These are phyloP conservation scores for Corticium candelabrum DNA, from an alignment of 37 sponge, comb jelly and placozoan species.

Conservation along the genomic window DNA sequence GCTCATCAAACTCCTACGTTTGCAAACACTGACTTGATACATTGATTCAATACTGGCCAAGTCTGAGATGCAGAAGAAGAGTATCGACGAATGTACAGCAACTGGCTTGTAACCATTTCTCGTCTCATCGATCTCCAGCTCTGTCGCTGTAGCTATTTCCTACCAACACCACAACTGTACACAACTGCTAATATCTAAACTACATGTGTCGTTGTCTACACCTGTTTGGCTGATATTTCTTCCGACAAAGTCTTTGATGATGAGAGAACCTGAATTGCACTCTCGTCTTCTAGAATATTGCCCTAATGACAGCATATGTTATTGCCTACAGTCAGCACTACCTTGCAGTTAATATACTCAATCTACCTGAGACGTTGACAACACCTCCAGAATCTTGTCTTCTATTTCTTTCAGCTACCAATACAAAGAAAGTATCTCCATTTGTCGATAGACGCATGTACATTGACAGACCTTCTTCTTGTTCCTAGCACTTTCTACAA, in stretches of 20 bases:
- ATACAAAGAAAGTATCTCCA: background rate
- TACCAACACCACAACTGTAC: background rate
- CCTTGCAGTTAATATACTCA: too few relatives aligned
- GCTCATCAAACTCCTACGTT: too few relatives aligned
- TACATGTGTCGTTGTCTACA: background rate
- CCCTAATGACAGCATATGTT: slow-evolving; percentile 53
- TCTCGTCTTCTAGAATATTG: slow-evolving; percentile 94
- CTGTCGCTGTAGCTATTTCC: slow-evolving; percentile 82
- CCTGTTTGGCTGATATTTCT: slow-evolving; percentile 92
- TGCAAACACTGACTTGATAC: too few relatives aligned
- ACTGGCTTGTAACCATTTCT: slow-evolving; percentile 95
- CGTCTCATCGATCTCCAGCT: slow-evolving; percentile 91
- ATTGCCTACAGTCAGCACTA: too few relatives aligned
- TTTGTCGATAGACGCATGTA: background rate
- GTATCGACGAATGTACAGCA: slow-evolving; percentile 79
- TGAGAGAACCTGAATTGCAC: slow-evolving; percentile 88
- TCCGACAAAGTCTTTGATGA: slow-evolving; percentile 86
- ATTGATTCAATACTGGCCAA: slow-evolving; percentile 95
- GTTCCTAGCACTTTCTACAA: slow-evolving; percentile 87
- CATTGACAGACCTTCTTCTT: slow-evolving; percentile 59
- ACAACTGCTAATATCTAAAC: background rate
- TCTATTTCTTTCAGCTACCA: slow-evolving; percentile 88
- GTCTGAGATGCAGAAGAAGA: slow-evolving; percentile 97
- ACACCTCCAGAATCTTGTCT: slow-evolving; percentile 93
- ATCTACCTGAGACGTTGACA: slow-evolving; percentile 69